Base-by-base conservation (phyloP, 2,888 invertebrate species). In the Macrosoma leucophasiata region DNA sequence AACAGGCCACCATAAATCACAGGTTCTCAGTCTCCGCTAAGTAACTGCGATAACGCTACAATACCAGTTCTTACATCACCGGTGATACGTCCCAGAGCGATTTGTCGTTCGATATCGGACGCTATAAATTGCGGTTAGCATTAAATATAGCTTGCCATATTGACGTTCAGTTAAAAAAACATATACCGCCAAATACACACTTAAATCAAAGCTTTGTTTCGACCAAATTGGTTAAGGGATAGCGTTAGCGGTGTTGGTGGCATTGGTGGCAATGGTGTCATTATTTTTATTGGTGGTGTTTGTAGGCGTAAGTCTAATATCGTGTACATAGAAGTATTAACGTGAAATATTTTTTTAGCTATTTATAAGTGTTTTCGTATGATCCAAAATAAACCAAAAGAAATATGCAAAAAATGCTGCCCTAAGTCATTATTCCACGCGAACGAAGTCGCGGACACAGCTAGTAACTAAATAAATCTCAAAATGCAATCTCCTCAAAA, bases 91-190 rank as follows among this genome's bases (percentile, higher is more conserved):
- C 45, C 40, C 30, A 29, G 19, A 47, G 48, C 61, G 54, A 70
- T 73, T 73, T 66, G 71, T 74, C 61, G 55, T 41, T 32, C 44
- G 55, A 60, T 72, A 73, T 70, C 73, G 55, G 51, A 48, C 41
- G 48, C 58, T 43, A 65, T 74, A 73, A 70, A 67, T 72, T 55
- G 51, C 50, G 47, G 52, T 51, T 56, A 54, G 51, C 44, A 52
- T 62, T 62, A 58, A 68, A 64, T 66, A 63, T 64, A 48, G 52
- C 50, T 55, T 61, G 56, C 65, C 62, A 51, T 50, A 55, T 37
- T 42, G 42, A 29, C 26, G n/a, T n/a, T 13, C 28, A 29, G 36
- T 31, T 41, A 37, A 43, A 41, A 34, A 41, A 39, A 52, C 43
- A 41, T 30, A 30, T 31, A 29, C 28, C 28, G 22, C 26, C 8